These are phyloP conservation scores for Serrognathus titanus DNA, from an alignment of 2,888 invertebrate species.

Conservation along the genomic window DNA sequence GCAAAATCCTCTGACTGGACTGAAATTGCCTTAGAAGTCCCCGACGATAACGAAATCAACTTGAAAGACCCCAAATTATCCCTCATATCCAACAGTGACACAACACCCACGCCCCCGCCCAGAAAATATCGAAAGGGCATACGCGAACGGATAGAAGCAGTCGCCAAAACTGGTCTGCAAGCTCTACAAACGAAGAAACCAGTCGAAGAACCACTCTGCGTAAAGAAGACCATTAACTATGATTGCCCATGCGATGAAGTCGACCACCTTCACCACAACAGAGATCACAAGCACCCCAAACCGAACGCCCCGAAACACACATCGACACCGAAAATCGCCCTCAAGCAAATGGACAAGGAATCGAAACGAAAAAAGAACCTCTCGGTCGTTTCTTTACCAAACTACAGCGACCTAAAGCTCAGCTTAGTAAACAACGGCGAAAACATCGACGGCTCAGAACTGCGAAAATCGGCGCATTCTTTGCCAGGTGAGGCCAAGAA, in stretches of 20 bases:
- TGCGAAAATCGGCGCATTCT: slow-evolving; percentile 36
- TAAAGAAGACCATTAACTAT: slow-evolving; percentile 44
- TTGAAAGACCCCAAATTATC: slow-evolving; percentile 41
- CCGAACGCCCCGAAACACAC: slow-evolving; percentile 5
- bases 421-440: slow-evolving; percentile 39
- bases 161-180: slow-evolving; percentile 41
- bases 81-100: slow-evolving; percentile 40
- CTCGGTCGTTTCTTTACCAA: slow-evolving; percentile 54
- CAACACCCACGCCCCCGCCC: slow-evolving; percentile 46
- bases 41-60: slow-evolving; percentile 44
- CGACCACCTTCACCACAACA: slow-evolving; percentile 34
- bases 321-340: slow-evolving; percentile 19
- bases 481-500: slow-evolving; percentile 35
- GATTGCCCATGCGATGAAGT: slow-evolving; percentile 40
- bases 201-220: slow-evolving; percentile 42
- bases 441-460: slow-evolving; percentile 28
- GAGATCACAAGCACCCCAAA: slow-evolving; percentile 33
- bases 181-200: slow-evolving; percentile 31
- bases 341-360: slow-evolving; percentile 27
- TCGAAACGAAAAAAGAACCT: slow-evolving; percentile 48
- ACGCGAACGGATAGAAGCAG: slow-evolving; percentile 42
- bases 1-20: slow-evolving; percentile 53
- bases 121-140: slow-evolving; percentile 42
- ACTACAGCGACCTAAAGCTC: slow-evolving; percentile 51
- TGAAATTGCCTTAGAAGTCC: slow-evolving; percentile 53